A percentile compares a stretch with the other conserved stretches of the same genome.
These are phyloP conservation scores for Vulpes vulpes DNA, from an alignment of 2,113 vertebrate species.

Conservation along the genomic window DNA sequence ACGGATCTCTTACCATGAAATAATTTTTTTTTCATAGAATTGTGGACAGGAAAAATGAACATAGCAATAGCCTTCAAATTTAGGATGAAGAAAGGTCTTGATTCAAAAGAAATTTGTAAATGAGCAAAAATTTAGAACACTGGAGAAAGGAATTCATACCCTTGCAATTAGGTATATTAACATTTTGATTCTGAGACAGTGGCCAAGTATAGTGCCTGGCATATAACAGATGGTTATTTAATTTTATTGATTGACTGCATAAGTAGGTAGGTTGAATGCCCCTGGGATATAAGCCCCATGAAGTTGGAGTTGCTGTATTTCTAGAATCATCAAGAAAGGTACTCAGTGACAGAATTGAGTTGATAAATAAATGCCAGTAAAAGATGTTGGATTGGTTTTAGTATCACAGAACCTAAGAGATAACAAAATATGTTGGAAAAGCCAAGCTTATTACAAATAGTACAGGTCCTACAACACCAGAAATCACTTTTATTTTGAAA, in stretches of 20 bases:
- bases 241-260: background rate
- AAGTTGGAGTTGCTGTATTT: background rate
- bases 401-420: background rate
- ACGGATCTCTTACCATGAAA: background rate
- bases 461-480: background rate
- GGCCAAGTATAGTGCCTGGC: background rate
- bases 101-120: background rate
- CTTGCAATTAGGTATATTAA: background rate
- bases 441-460: background rate
- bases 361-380: background rate
- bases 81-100: background rate
- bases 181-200: background rate
- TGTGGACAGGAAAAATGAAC: background rate
- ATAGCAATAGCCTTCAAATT: background rate
- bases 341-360: background rate
- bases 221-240: background rate
- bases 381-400: background rate
- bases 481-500: background rate
- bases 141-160: background rate
- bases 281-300: fast-evolving
- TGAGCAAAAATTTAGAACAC: background rate
- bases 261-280: too few relatives aligned
- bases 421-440: background rate
- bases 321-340: background rate
- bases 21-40: conserved; percentile 11